Base-by-base conservation (phyloP, 1,140 invertebrate genomes). In the Zaprionus africanus region DNA sequence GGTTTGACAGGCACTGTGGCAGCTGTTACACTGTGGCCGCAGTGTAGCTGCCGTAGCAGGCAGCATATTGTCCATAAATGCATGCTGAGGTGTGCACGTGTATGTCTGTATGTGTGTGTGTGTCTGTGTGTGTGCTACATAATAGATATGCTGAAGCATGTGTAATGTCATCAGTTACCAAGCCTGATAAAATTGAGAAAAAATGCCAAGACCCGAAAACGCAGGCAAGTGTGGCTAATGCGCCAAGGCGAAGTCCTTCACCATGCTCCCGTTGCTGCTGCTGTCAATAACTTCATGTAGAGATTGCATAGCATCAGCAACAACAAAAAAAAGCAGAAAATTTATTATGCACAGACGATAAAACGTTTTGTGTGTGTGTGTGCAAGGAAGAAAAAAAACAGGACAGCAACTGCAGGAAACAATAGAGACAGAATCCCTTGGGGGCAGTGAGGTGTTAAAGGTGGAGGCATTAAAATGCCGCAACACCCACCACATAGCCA, bases 291-390 rank as follows among this genome's bases (percentile, higher is more conserved):
- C 78, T 90, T 84, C 41, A 78, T 58, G 53, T 56, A 64, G 54
- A 62, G 65, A 73, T 72, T 70, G 70, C 67, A 69, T 51, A 22
- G 31, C 46, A 60, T n/a, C 13, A 62, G 60, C 46, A 58, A 66
- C 62, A 66, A 60, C 72, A 54, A 22, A 38, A 68, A 54, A 79
- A 57, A 53, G 69, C 67, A 80, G 80, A 64, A 79, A 86, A 87
- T 87, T 83, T 87, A 87, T 87, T 87, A 87, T 87, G 84, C 84
- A 88, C 85, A 84, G 84, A 81, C 84, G 84, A 87, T 87, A 88
- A 87, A 87, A 80, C 81, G 85, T 81, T 87, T 87, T 87, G 84
- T 85, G 49, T 66, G 46, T 57, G 64, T 53, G 53, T 34, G 62
- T n/a, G 66, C 12, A 24, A 28, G 57, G 15, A 24, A 62, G 34